A percentile compares a stretch with the other conserved stretches of the same genome.
These are phyloP conservation scores for Drosophila stalkeri DNA, from an alignment of 2,888 invertebrate genomes.

Conservation along the genomic window DNA sequence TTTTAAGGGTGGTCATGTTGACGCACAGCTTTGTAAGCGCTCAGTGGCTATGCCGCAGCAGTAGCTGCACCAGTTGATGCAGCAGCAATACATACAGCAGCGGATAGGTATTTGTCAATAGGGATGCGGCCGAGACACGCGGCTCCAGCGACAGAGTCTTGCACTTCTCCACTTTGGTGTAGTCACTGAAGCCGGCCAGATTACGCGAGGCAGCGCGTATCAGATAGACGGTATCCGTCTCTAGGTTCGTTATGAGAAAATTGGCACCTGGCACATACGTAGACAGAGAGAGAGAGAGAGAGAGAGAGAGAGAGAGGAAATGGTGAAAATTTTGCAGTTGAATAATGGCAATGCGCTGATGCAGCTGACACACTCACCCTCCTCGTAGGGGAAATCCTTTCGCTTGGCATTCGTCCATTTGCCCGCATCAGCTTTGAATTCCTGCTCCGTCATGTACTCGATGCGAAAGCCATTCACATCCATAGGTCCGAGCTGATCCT, in stretches of 20 bases:
- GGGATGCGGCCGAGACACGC: conserved; percentile 53
- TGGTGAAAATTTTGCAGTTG: not conserved
- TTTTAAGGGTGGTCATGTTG: not conserved
- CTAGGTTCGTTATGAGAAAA: conserved; percentile 86
- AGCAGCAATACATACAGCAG: conserved; percentile 23
- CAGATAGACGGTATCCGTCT: conserved; percentile 86
- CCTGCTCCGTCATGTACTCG: conserved; percentile 83
- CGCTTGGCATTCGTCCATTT: conserved; percentile 84
- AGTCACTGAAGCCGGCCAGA: conserved; percentile 86
- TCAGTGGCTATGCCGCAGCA: conserved; percentile 44
- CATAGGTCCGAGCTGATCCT: conserved; percentile 73
- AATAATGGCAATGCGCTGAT: conserved; percentile 5
- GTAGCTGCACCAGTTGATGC: conserved; percentile 16
- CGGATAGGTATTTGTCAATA: conserved; percentile 33
- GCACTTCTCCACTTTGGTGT: conserved; percentile 82
- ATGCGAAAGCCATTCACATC: conserved; percentile 85
- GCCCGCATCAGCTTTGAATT: conserved; percentile 83
- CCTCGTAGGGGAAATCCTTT: conserved; percentile 83
- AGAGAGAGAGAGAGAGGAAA: conserved; percentile 1
- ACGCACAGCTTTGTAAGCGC: conserved; percentile 14
- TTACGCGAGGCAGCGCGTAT: conserved; percentile 87
- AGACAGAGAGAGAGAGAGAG: conserved; percentile 1
- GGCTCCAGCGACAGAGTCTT: conserved; percentile 83
- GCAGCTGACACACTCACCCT: conserved; percentile 76
- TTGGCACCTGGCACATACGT: conserved; percentile 84